Conservation (phyloP, 2,888 invertebrate species). For the Megalurothrips usitatus region DNA sequence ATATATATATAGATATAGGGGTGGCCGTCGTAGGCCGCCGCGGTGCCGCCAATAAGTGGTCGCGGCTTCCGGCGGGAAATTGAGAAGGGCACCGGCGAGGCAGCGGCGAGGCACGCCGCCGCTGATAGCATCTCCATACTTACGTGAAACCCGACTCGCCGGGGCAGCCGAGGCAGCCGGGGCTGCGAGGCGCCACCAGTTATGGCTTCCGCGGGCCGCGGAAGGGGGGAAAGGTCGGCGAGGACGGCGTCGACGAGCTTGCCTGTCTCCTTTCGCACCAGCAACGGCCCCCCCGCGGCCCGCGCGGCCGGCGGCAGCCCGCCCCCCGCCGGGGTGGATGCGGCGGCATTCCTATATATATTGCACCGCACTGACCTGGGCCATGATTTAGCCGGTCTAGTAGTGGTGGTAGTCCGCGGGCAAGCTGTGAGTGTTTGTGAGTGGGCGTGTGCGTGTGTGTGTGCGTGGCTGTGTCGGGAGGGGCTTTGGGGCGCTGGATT, state of each 20-base stretch:
- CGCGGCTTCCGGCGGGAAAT: background rate
- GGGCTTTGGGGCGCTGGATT: background rate
- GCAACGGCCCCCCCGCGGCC: too few relatives aligned
- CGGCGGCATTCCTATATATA: too few relatives aligned
- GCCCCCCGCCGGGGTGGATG: too few relatives aligned
- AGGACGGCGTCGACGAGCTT: too few relatives aligned
- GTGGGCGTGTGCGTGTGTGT: too few relatives aligned
- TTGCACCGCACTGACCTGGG: too few relatives aligned
- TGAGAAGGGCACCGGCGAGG: background rate
- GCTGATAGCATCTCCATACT: constrained; percentile 11
- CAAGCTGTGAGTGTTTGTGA: too few relatives aligned
- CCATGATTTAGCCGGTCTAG: too few relatives aligned
- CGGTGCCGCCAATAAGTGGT: background rate
- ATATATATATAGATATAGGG: too few relatives aligned
- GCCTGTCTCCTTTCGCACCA: too few relatives aligned
- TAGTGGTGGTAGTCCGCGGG: too few relatives aligned
- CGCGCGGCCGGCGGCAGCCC: too few relatives aligned
- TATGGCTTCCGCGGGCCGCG: background rate
- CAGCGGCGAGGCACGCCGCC: background rate
- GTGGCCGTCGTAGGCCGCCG: background rate
- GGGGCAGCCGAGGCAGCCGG: background rate
- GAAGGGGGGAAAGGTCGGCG: background rate
- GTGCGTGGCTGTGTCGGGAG: background rate
- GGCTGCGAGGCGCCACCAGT: background rate
- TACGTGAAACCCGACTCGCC: background rate